phyloP scores from a whole-genome alignment of 2,888 invertebrate species.

The Drosophila mercatorum region DNA sequence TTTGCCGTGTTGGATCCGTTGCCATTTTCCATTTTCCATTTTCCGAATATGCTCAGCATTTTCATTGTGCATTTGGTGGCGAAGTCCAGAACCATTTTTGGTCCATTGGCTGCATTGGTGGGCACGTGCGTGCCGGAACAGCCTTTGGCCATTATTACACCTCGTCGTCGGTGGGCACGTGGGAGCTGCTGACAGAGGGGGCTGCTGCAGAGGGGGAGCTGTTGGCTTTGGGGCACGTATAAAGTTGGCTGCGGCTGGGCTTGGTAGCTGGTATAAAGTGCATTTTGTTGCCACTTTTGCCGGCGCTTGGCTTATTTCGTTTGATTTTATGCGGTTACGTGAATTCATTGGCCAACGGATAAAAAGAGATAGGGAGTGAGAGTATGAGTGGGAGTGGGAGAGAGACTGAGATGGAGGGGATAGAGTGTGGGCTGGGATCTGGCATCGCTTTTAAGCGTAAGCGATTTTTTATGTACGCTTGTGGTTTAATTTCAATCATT shows the following conservation, averaged over 20 bases:
- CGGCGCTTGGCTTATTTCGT: conserved; percentile 75
- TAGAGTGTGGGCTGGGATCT: conserved; percentile 16
- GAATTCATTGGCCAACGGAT: conserved; percentile 59
- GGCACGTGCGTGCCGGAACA: conserved; percentile 73
- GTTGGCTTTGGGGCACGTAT: conserved; percentile 46
- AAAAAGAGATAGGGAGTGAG: background rate
- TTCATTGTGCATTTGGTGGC: conserved; percentile 55
- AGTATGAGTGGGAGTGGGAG: background rate
- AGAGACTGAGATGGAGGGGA: background rate
- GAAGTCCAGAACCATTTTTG: conserved; percentile 29
- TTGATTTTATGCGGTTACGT: conserved; percentile 82
- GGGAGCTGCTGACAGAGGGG: background rate
- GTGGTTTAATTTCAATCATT: conserved; percentile 81
- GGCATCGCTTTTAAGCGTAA: conserved; percentile 74
- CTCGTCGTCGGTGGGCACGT: conserved; percentile 40
- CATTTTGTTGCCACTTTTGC: conserved; percentile 78
- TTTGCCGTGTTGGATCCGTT: conserved; percentile 23
- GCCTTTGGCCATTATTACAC: conserved; percentile 78
- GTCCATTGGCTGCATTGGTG: conserved; percentile 47
- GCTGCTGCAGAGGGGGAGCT: background rate
- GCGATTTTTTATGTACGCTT: conserved; percentile 79
- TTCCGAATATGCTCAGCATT: conserved; percentile 47
- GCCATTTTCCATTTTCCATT: conserved; percentile 27
- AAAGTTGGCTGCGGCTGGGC: conserved; percentile 40
- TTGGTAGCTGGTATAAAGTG: conserved; percentile 70